These are phyloP conservation scores for Plusia festucae DNA, from an alignment of 2,888 invertebrate genomes.

Conservation along the genomic window DNA sequence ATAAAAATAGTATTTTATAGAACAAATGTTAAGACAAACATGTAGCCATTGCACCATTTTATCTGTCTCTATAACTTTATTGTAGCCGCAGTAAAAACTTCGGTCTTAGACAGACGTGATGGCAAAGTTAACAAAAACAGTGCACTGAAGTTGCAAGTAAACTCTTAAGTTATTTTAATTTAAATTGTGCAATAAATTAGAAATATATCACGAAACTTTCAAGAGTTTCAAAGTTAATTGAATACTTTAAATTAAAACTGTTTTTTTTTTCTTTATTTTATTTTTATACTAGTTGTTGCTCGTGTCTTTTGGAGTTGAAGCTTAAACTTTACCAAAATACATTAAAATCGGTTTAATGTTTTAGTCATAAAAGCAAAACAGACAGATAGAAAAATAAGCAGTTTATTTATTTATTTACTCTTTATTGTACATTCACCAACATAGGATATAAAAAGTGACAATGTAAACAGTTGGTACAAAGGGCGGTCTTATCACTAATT, in stretches of 20 bases:
- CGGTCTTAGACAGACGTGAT: constrained; percentile 29
- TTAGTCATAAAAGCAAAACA: too few relatives aligned
- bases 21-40: not conserved
- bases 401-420: too few relatives aligned
- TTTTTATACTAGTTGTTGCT: not conserved
- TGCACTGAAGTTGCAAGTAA: constrained; percentile 22
- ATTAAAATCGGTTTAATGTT: too few relatives aligned
- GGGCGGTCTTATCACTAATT: too few relatives aligned
- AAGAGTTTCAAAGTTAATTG: not conserved
- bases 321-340: too few relatives aligned
- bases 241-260: not conserved
- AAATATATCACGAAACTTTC: constrained; percentile 12
- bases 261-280: not conserved
- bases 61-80: constrained; percentile 9
- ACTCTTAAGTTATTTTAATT: constrained; percentile 35
- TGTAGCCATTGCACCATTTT: not conserved
- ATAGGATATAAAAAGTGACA: too few relatives aligned
- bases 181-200: constrained; percentile 25
- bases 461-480: too few relatives aligned
- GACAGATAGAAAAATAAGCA: too few relatives aligned
- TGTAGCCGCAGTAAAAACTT: constrained; percentile 41
- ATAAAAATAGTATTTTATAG: not conserved
- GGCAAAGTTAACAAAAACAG: constrained; percentile 51
- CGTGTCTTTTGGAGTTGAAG: too few relatives aligned
- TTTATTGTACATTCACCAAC: too few relatives aligned